phyloP scores from a whole-genome alignment of 2,113 vertebrate species.

The Gadus macrocephalus region DNA sequence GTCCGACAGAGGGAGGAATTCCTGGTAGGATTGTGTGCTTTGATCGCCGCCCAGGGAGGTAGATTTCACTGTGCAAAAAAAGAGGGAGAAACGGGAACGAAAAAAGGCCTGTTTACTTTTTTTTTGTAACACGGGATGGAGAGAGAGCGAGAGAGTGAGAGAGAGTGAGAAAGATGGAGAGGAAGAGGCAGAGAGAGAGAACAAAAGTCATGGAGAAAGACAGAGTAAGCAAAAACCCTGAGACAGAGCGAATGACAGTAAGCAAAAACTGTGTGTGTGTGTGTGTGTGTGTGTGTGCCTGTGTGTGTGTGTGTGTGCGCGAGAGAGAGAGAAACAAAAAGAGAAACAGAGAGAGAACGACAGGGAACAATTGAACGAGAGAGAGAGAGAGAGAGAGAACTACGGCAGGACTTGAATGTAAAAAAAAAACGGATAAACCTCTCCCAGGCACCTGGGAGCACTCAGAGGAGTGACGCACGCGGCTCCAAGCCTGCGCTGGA shows the following conservation, averaged over 20 bases:
- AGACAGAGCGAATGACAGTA: no score
- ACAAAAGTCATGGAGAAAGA: no score
- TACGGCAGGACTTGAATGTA: constrained; percentile 32
- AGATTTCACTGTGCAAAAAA: constrained; percentile 10
- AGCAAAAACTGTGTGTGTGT: no score
- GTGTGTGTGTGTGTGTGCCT: no score
- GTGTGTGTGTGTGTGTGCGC: no score
- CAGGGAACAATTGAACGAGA: background rate
- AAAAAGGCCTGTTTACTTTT: constrained; percentile 36
- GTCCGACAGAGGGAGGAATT: no score
- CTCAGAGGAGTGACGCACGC: constrained; percentile 66
- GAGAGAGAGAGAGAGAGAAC: background rate
- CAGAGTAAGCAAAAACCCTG: no score
- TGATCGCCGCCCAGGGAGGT: constrained; percentile 2
- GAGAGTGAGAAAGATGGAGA: no score
- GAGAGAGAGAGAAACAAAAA: no score
- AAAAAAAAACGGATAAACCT: constrained; percentile 38
- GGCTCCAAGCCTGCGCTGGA: constrained; percentile 58
- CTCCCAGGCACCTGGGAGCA: constrained; percentile 72
- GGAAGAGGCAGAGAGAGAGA: no score
- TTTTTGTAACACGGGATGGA: constrained; percentile 6
- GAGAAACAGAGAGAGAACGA: no score
- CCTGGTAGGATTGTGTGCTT: background rate
- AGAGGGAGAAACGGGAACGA: background rate
- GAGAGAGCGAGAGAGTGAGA: no score